Evolutionary conservation across 1,140 invertebrate species (phyloP), one percentile per base, ranked within the genome.

Genomic region (Drosophila varians): DNA sequence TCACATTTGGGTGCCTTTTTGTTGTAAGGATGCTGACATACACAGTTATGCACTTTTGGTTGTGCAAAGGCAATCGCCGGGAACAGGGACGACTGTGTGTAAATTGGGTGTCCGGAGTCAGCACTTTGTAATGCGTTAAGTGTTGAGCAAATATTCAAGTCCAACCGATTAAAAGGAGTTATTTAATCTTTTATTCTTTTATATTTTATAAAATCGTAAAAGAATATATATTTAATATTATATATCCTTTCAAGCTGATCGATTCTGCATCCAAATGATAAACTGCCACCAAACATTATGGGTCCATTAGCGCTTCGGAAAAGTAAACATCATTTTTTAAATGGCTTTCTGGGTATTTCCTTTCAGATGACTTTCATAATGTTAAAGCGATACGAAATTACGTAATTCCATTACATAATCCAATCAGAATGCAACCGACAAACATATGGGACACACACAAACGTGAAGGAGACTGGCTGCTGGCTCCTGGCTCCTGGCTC

Each of bases 1-100:
- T 5, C 34, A 38, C 75, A 68, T 19, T 58, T 62, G 12, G n/a
- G n/a, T 0, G 7, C 11, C 11, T 45, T 74, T 55, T 52, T 54
- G 49, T 40, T 12, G 16, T n/a, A n/a, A n/a, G 28, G 28, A 25
- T 40, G 46, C 48, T 72, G 56, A 36, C 58, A 64, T 65, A 66
- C 52, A 74, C 71, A 52, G 60, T 52, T 74, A 54, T 74, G 70
- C 70, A 66, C 70, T 61, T 73, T 58, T 75, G 65, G 79, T 86
- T 76, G 75, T 11, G 64, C 65, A 55, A 40, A 56, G 58, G 61
- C 58, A 62, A 54, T 45, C 36, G 14, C 23, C 34, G 16, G 40
- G 34, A 47, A 55, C 28, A 45, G 52, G 56, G 34, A 12, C 3
- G 52, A 18, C 40, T 47, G 56, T 34, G n/a, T 3, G 34, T 36